Percentiles rank a stretch among this genome's conserved stretches.
Conservation (phyloP, 2,888 invertebrate species). For the Stenodera caucasica region DNA sequence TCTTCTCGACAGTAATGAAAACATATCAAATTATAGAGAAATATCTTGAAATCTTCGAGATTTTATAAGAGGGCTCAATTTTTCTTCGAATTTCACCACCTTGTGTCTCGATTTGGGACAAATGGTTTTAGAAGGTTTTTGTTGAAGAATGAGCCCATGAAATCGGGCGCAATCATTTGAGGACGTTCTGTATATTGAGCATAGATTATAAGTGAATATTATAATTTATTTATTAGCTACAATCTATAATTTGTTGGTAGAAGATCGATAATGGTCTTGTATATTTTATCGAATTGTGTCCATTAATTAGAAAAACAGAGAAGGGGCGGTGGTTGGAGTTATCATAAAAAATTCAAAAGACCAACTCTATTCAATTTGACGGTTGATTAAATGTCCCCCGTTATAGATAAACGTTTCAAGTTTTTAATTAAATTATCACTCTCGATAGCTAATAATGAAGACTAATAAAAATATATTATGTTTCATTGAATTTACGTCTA, state of each 20-base stretch:
- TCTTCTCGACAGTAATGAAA: too few relatives aligned
- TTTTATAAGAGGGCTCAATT: too few relatives aligned
- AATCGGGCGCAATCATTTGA: too few relatives aligned
- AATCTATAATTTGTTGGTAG: background rate
- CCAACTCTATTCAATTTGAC: background rate
- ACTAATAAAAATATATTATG: background rate
- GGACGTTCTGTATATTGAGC: too few relatives aligned
- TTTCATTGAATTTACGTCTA: background rate
- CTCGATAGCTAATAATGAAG: background rate
- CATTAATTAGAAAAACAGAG: background rate
- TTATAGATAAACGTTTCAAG: background rate
- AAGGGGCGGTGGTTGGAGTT: background rate
- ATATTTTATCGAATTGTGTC: background rate
- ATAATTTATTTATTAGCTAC: too few relatives aligned
- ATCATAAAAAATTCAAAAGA: background rate
- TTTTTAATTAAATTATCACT: background rate
- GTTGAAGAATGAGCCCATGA: too few relatives aligned
- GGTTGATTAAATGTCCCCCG: background rate
- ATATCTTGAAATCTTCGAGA: too few relatives aligned
- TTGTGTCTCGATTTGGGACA: too few relatives aligned
- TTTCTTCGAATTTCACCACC: too few relatives aligned
- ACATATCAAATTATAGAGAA: too few relatives aligned
- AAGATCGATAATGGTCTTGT: background rate
- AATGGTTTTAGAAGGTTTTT: too few relatives aligned
- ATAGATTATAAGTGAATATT: too few relatives aligned